Evolutionary conservation across 2,113 vertebrate genomes (phyloP), one percentile per base, ranked within the genome.

Genomic region (Neolamprologus hecqui): DNA sequence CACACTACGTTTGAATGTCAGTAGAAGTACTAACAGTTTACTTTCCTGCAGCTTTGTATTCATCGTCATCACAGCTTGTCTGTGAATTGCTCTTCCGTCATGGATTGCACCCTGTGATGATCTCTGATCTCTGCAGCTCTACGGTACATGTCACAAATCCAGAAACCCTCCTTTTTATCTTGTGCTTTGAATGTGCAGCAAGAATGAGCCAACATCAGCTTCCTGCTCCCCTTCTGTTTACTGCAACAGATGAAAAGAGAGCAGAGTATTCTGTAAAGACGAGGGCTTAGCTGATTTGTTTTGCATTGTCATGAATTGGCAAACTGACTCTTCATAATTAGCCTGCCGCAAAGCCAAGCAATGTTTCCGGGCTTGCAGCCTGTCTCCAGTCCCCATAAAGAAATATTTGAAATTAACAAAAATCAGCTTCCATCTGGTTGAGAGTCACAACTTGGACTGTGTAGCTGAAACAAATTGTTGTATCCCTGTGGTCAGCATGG

Each of bases 401-500:
- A 80, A 88, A 54, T 84, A 58, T 40, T 84, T 87, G 60, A 65
- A 86, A 83, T 79, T 17, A 28, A 86, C 60, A 84, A 86, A 65
- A 89, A 87, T 42, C 45, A 9, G 33, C 68, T 42, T 73, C 15
- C 17, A 40, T 15, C n/a, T 68, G 81, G 85, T 54, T 49, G 45
- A 33, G 45, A 33, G 8, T 19, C 73, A 77, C 73, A 51, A 91
- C 81, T 91, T 87, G 86, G 80, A 70, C 58, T 35, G 84, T 91
- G 73, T 31, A 90, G 85, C 91, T 88, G 87, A 93, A 91, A 92
- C 82, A 93, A 90, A 91, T 89, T 42, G 86, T 42, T 11, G 14
- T 79, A 75, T 82, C 83, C 53, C 37, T 83, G 53, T 15, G 84
- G 49, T 85, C 70, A 86, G 86, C 53, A 85, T 81, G 14, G 37